Percentiles rank a stretch among this genome's conserved stretches.
These are phyloP conservation scores for Alauda arvensis DNA, from an alignment of 2,797 vertebrate genomes.

Conservation along the genomic window DNA sequence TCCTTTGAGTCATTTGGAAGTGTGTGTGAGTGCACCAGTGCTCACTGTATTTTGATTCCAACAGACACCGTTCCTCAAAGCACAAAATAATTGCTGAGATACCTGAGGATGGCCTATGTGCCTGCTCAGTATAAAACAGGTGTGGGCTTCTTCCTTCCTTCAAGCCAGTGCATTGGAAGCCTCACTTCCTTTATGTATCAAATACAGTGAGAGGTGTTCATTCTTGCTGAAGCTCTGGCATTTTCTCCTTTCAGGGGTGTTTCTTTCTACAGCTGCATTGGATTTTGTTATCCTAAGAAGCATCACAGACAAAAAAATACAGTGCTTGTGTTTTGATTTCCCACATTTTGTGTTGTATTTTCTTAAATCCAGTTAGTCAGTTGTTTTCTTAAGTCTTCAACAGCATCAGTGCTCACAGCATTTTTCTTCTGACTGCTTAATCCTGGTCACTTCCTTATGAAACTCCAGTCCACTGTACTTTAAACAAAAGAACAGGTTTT, in stretches of 20 bases:
- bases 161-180: neutral
- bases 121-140: neutral
- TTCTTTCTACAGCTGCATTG: neutral
- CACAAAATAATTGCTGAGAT: neutral
- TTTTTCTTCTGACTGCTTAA: neutral
- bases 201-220: neutral
- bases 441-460: neutral
- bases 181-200: neutral
- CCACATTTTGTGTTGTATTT: neutral
- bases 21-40: neutral
- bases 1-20: neutral
- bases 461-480: neutral
- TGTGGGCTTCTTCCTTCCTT: neutral
- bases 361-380: neutral
- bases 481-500: conserved; percentile 1
- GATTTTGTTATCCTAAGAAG: neutral
- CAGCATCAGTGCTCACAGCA: neutral
- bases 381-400: neutral
- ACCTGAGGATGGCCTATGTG: neutral
- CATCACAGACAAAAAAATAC: neutral
- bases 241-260: neutral
- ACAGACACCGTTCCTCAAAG: neutral
- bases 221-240: neutral
- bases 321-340: neutral
- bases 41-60: neutral